Percentiles rank a stretch among this genome's conserved stretches.
These are phyloP conservation scores for Zaprionus lachaisei DNA, from an alignment of 1,140 invertebrate genomes.

Conservation along the genomic window DNA sequence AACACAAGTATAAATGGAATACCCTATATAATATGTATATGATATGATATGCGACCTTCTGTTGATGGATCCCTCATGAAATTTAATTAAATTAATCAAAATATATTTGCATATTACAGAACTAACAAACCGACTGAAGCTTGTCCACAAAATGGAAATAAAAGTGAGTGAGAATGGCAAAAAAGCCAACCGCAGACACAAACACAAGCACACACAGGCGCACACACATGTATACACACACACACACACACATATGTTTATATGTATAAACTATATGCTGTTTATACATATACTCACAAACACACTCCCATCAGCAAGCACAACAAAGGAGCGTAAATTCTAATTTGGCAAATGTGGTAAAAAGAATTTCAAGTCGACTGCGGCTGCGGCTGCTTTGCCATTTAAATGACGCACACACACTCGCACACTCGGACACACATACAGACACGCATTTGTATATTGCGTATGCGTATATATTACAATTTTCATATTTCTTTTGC, in stretches of 20 bases:
- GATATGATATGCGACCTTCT: background rate
- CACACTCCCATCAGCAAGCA: conserved; percentile 18
- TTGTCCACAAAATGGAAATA: conserved; percentile 48
- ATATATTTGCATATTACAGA: conserved; percentile 63
- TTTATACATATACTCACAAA: conserved; percentile 9
- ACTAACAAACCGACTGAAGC: conserved; percentile 48
- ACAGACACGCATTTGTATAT: conserved; percentile 25
- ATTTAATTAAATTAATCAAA: conserved; percentile 79
- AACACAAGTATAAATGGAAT: background rate
- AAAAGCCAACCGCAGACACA: conserved; percentile 36
- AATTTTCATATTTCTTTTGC: conserved; percentile 42
- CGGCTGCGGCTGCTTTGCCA: conserved; percentile 23
- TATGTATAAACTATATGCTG: too few species aligned
- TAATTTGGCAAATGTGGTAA: conserved; percentile 78
- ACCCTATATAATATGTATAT: background rate
- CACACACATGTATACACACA: conserved; percentile 3
- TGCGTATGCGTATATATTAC: conserved; percentile 57
- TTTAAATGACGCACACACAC: conserved; percentile 22
- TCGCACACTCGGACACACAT: conserved; percentile 1
- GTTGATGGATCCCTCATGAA: conserved; percentile 2
- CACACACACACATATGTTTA: too few species aligned
- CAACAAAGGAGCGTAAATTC: conserved; percentile 55
- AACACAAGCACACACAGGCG: conserved; percentile 11
- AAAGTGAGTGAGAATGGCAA: conserved; percentile 40
- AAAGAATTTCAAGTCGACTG: conserved; percentile 70